Evolutionary conservation across 92 coral and sea anemone species (phyloP).

Genomic region (Epizoanthus stellaris): DNA sequence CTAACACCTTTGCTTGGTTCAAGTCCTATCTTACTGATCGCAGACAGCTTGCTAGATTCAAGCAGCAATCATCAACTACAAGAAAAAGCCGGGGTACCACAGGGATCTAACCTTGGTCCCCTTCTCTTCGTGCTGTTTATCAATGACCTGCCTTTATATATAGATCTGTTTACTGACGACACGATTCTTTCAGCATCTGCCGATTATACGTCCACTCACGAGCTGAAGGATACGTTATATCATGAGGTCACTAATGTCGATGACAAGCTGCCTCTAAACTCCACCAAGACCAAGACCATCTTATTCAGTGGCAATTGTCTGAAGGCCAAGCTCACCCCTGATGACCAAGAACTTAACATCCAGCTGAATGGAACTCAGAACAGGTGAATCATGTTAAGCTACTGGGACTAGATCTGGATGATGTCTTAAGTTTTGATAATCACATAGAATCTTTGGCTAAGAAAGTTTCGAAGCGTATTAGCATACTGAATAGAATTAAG

Average conservation of each 20-base stretch:
- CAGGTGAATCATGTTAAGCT: conserved; percentile 29
- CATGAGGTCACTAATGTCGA: conserved; percentile 35
- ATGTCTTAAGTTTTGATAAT: conserved; percentile 21
- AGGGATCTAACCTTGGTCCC: no score
- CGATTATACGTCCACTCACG: neutral
- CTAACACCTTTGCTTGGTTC: no score
- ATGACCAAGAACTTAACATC: conserved; percentile 28
- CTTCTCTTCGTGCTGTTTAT: no score
- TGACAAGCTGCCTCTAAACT: conserved; percentile 34
- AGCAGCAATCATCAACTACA: no score
- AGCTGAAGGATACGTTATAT: conserved; percentile 23
- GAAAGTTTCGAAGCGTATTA: conserved; percentile 35
- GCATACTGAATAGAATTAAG: conserved; percentile 40
- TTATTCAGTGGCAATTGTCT: conserved; percentile 23
- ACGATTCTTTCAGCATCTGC: conserved; percentile 19
- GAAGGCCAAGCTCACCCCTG: conserved; percentile 5
- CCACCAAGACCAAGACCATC: conserved; percentile 32
- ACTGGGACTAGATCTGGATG: conserved; percentile 25
- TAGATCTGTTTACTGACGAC: no score
- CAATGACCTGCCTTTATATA: no score
- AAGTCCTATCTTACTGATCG: no score
- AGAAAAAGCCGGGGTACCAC: no score
- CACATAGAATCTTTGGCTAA: conserved; percentile 36
- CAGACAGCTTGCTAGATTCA: no score
- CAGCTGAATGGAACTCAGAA: conserved; percentile 28